phyloP scores from a whole-genome alignment of 1,140 invertebrate species.

The Aradophagus sp. region DNA sequence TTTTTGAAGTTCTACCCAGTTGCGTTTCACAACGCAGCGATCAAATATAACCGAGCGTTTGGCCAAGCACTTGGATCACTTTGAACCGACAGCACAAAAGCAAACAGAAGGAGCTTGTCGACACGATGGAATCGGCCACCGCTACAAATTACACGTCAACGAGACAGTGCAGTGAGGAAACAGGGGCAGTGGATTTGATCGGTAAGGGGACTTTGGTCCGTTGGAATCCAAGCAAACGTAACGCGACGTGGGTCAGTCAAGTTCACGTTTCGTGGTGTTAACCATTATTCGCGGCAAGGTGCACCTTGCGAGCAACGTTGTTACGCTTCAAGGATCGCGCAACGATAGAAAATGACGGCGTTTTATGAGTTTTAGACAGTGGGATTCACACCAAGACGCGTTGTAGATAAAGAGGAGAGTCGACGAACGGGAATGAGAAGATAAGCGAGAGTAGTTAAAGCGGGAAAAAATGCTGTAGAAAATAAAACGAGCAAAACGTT shows the following conservation, averaged over 20 bases:
- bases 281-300: constrained; percentile 34
- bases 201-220: constrained; percentile 35
- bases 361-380: constrained; percentile 48
- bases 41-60: background rate
- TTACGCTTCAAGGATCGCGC: constrained; percentile 45
- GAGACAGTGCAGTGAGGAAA: constrained; percentile 49
- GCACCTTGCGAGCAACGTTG: constrained; percentile 39
- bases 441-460: background rate
- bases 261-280: constrained; percentile 41
- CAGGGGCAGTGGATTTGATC: constrained; percentile 36
- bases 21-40: background rate
- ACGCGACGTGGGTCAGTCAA: constrained; percentile 45
- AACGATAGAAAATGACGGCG: constrained; percentile 50
- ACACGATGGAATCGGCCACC: constrained; percentile 41
- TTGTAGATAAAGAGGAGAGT: constrained; percentile 2
- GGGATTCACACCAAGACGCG: constrained; percentile 33
- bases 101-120: constrained; percentile 33
- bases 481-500: constrained; percentile 1
- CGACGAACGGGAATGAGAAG: background rate
- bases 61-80: constrained; percentile 14
- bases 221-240: constrained; percentile 37
- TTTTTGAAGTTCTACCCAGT: too few species aligned
- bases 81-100: constrained; percentile 20
- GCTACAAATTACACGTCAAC: constrained; percentile 50
- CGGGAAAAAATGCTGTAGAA: constrained; percentile 24